Evolutionary conservation across 2,113 vertebrate species (phyloP), one percentile per base, ranked within the genome.

Genomic region (Phoenicopterus ruber): DNA sequence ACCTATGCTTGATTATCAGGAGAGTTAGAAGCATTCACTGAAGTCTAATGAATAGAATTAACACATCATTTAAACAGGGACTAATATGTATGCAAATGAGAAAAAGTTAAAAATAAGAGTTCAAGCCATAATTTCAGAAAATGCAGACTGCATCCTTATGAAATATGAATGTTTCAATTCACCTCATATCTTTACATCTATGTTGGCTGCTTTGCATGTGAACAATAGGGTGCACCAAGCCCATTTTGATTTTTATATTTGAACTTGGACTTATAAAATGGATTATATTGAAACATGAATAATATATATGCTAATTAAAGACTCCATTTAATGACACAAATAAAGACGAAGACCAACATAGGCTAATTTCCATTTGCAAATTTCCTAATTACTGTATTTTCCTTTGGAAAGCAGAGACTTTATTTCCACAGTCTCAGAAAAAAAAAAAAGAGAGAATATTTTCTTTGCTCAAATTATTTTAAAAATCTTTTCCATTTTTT

Each of bases 31-130:
- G 92, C 94, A 86, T 96, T 94, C 89, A 83, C 86, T 80, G 89
- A 89, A 83, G 91, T 74, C 94, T 97, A 96, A 97, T 98, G 96
- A 98, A 97, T 88, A 97, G 95, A 97, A 97, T 97, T 98, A 97
- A 98, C 96, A 95, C 96, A 96, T 97, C 94, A 97, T 97, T 96
- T 97, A 97, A 97, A 97, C 87, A 90, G 72, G 80, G 91, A 93
- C 72, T 95, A 97, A 97, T 97, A 97, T 97, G 97, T 96, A 97
- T 97, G 97, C 84, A 97, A 98, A 98, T 98, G 78, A 96, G 95
- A 87, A 94, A 95, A 96, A 96, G 87, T 94, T 93, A 95, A 92
- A 95, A 95, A 96, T 95, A 92, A 90, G 86, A 89, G 90, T 96
- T 96, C 81, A 94, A 88, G 71, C 74, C 81, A 84, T 94, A 92